phyloP scores from a whole-genome alignment of 2,888 invertebrate species.

The Byasa hedistus region DNA sequence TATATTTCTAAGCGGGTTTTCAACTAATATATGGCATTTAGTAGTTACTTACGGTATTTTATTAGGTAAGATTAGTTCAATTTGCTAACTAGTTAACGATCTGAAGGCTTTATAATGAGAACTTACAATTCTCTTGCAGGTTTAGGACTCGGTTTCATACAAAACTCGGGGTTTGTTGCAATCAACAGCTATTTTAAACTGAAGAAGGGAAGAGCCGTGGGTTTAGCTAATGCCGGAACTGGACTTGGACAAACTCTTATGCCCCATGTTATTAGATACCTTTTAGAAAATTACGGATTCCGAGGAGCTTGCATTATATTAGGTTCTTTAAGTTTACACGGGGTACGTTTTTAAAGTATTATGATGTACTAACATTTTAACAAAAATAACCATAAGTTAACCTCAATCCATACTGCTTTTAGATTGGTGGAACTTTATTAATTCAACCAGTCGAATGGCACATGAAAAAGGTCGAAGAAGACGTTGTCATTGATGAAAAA shows the following conservation, averaged over 20 bases:
- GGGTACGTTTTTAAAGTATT: slow-evolving; percentile 64
- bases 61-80: slow-evolving; percentile 59
- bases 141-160: slow-evolving; percentile 84
- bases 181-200: slow-evolving; percentile 85
- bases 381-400: neutral
- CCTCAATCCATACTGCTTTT: slow-evolving; percentile 27
- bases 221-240: slow-evolving; percentile 86
- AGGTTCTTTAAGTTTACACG: slow-evolving; percentile 82
- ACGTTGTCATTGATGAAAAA: slow-evolving; percentile 62
- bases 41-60: slow-evolving; percentile 69
- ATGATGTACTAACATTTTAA: neutral
- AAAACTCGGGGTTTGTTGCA: slow-evolving; percentile 85
- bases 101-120: slow-evolving; percentile 1
- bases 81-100: slow-evolving; percentile 2
- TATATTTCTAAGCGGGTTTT: slow-evolving; percentile 70
- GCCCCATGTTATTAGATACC: slow-evolving; percentile 84
- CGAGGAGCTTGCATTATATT: slow-evolving; percentile 82
- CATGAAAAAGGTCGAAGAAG: slow-evolving; percentile 66
- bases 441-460: slow-evolving; percentile 82
- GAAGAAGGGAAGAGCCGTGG: slow-evolving; percentile 86
- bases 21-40: slow-evolving; percentile 68
- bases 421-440: slow-evolving; percentile 80
- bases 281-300: slow-evolving; percentile 83
- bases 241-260: slow-evolving; percentile 87
- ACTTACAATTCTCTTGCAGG: slow-evolving; percentile 62